Base-by-base conservation (phyloP, 2,888 invertebrate species). In the Cryptocheilus praepositus region DNA sequence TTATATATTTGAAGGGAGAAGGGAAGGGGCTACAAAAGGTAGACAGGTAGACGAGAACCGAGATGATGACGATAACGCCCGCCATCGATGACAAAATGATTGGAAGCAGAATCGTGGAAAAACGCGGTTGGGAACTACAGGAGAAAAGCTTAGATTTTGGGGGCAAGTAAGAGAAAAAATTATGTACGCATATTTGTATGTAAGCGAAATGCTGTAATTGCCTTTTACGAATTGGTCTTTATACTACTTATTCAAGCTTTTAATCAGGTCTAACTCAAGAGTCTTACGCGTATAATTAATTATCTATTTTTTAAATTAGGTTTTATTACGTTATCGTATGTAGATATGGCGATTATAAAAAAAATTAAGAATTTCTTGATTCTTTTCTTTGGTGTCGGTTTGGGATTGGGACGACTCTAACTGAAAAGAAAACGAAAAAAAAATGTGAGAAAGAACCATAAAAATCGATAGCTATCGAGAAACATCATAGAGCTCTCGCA, bases 331-430 rank as follows among this genome's bases (percentile, higher is more conserved):
- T 54, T 21, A 53, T 36, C 36, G 49, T 49, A 49, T 49, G 19
- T 49, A 49, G 16, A 49, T 49, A 49, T 8, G 5, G 16, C 19
- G 16, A 49, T 18, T 19, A 16, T 49, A 45, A 45, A 18, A 49
- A 18, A n/a, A 49, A n/a, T 1, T 2, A 49, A 49, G 49, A 49
- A 49, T 49, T 49, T 49, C 15, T 49, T 73, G 71, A 57, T 57
- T 73, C 68, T 71, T 71, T 66, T 56, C 64, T 67, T 67, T 73
- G 81, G 81, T 82, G 82, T 81, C 79, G 82, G 81, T 81, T 77
- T 78, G 81, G 82, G 78, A 82, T 79, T 78, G 77, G 81, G 79
- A 70, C 78, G 74, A 79, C 63, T 83, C 77, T 83, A 82, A 82
- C 82, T 80, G 81, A 84, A 79, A 77, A 66, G 61, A 73, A 73